Conservation (phyloP, 2,888 invertebrate genomes). For the Phyto melanocephala region DNA sequence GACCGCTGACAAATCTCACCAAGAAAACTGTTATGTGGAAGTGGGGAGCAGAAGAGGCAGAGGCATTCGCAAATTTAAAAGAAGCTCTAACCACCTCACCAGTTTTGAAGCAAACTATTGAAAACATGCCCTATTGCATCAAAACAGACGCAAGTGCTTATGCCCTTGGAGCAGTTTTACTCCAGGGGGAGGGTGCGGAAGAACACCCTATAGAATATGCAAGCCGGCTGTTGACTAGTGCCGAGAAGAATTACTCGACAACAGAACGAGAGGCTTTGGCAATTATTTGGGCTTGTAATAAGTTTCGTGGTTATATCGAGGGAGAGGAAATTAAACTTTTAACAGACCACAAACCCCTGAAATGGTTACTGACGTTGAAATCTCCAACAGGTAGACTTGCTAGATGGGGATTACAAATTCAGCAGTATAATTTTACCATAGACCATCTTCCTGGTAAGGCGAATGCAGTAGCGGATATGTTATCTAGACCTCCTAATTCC, state of each 20-base stretch:
- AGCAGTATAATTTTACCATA: conserved; percentile 74
- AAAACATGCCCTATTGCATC: conserved; percentile 16
- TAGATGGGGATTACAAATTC: conserved; percentile 78
- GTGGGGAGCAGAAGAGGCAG: conserved; percentile 7
- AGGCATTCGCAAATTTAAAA: conserved; percentile 29
- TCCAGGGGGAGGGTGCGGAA: conserved; percentile 59
- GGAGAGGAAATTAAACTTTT: conserved; percentile 54
- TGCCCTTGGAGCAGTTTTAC: conserved; percentile 48
- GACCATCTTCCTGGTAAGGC: conserved; percentile 74
- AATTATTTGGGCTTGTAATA: conserved; percentile 64
- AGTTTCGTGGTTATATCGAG: conserved; percentile 77
- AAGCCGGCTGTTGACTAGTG: conserved; percentile 65
- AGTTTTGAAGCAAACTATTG: conserved; percentile 22
- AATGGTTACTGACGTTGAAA: conserved; percentile 70
- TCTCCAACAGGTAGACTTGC: conserved; percentile 75
- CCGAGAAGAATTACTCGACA: conserved; percentile 74
- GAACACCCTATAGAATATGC: conserved; percentile 67
- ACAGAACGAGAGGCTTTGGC: not conserved
- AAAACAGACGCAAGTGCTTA: conserved; percentile 21
- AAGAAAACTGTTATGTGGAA: conserved; percentile 38
- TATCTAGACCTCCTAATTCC: not conserved
- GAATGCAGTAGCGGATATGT: not conserved
- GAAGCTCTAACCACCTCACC: conserved; percentile 6
- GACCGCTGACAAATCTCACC: conserved; percentile 38
- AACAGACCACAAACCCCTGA: conserved; percentile 74